Base-by-base conservation (phyloP, 2,888 invertebrate species). In the Seira sanloemensis region DNA sequence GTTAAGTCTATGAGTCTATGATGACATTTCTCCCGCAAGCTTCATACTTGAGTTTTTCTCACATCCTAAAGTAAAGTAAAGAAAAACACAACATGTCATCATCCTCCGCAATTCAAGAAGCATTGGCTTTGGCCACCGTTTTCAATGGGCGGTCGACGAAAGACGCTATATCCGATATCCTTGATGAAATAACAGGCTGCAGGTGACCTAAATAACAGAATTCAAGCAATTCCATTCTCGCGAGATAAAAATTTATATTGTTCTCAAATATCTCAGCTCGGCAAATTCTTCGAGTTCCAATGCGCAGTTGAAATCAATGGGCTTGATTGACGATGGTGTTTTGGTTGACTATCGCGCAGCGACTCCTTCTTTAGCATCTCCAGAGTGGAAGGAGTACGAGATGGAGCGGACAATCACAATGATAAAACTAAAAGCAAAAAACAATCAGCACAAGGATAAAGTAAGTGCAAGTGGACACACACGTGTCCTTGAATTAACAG, bases 371-470 rank as follows among this genome's bases (percentile, higher is more conserved):
- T 18, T 50, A 16, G 74, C 68, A 0, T 80, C 80, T 1, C 2
- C 25, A 67, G 69, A 74, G 19, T 80, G 80, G 80, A 58, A 75
- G 9, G 75, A 50, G 1, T 73, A 73, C 46, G 68, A 80, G n/a
- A n/a, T 69, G 18, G n/a, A 75, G 25, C 23, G 74, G n/a, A 18
- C 62, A 7, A n/a, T 69, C 9, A 25, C 72, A 21, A 27, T 75
- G 26, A 54, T 37, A 16, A 58, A 75, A 18, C 46, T 80, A 0
- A 80, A 80, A 54, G 37, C 24, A 21, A 75, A 54, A 27, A 75
- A 54, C 62, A n/a, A 62, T 26, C 37, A 67, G 46, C 24, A 73
- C 19, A 26, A 74, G 9, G 12, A 27, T 18, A 50, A 73, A 58
- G 5, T 12, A 12, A n/a, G 26, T 1, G 25, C 21, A 19, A 27